Conservation (phyloP, 2,888 invertebrate species). For the Tetranychus piercei region DNA sequence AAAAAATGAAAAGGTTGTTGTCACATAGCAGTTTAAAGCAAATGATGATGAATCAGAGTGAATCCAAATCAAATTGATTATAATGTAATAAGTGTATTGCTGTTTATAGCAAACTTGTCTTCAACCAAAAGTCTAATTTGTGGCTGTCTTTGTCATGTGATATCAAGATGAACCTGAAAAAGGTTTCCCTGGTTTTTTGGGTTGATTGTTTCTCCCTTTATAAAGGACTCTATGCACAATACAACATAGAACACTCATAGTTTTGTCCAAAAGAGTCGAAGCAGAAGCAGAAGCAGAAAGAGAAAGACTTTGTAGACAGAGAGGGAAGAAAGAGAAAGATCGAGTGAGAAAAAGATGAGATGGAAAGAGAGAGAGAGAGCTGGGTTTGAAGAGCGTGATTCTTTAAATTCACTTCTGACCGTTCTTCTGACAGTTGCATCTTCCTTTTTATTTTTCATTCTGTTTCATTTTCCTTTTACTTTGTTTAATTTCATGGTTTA, state of each 20-base stretch:
- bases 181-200: neutral
- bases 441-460: too few relatives aligned
- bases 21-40: neutral
- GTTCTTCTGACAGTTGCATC: too few relatives aligned
- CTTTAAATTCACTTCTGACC: neutral
- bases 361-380: neutral
- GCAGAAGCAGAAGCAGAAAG: neutral
- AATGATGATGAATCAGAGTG: neutral
- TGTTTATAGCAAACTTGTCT: neutral
- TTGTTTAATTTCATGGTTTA: too few relatives aligned
- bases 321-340: neutral
- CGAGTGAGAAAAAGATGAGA: neutral
- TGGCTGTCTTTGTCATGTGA: too few relatives aligned
- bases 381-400: neutral
- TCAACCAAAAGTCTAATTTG: neutral
- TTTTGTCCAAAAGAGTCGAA: neutral
- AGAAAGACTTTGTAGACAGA: neutral
- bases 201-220: neutral
- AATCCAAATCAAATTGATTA: neutral
- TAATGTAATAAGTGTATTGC: neutral
- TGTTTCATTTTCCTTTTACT: too few relatives aligned
- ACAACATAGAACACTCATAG: neutral
- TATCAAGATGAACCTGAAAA: neutral
- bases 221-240: neutral
- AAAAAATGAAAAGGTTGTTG: neutral